Percentiles rank a stretch among this genome's conserved stretches.
phyloP scores from a whole-genome alignment of 1,140 invertebrate species.

The Eumaeus atala region DNA sequence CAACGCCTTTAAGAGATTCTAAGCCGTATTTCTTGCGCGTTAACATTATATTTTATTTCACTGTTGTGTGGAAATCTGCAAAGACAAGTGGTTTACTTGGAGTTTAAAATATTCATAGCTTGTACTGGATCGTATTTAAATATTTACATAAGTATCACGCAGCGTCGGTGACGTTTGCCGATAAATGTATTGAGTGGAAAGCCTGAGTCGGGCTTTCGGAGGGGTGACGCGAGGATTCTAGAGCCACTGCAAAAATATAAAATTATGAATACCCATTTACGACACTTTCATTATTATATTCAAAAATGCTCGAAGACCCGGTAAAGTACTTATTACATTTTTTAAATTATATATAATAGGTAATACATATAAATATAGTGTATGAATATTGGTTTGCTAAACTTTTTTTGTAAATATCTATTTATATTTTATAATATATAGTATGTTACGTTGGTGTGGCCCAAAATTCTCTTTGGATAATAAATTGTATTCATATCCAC shows the following conservation, averaged over 20 bases:
- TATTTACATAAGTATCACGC: conserved; percentile 76
- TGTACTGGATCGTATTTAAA: conserved; percentile 76
- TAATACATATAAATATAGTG: too few relatives aligned
- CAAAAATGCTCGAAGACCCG: neutral
- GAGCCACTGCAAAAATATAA: conserved; percentile 5
- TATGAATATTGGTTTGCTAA: too few relatives aligned
- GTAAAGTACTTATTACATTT: too few relatives aligned
- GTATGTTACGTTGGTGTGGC: too few relatives aligned
- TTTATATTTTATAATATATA: too few relatives aligned
- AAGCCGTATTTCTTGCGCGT: conserved; percentile 39
- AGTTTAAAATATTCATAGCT: conserved; percentile 76
- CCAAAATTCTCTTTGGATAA: too few relatives aligned
- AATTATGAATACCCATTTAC: conserved; percentile 11
- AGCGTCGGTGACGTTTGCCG: conserved; percentile 66
- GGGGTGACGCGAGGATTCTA: conserved; percentile 22
- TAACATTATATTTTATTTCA: conserved; percentile 47
- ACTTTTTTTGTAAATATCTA: too few relatives aligned
- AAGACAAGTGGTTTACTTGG: conserved; percentile 66
- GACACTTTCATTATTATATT: conserved; percentile 3
- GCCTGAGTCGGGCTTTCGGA: conserved; percentile 41
- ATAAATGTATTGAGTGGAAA: conserved; percentile 67
- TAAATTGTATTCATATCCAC: too few relatives aligned
- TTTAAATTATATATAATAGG: too few relatives aligned
- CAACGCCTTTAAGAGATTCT: conserved; percentile 33
- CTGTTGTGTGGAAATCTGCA: conserved; percentile 47